Evolutionary conservation across 1,140 invertebrate species (phyloP), one percentile per base, ranked within the genome.

Genomic region (Halyomorpha halys): DNA sequence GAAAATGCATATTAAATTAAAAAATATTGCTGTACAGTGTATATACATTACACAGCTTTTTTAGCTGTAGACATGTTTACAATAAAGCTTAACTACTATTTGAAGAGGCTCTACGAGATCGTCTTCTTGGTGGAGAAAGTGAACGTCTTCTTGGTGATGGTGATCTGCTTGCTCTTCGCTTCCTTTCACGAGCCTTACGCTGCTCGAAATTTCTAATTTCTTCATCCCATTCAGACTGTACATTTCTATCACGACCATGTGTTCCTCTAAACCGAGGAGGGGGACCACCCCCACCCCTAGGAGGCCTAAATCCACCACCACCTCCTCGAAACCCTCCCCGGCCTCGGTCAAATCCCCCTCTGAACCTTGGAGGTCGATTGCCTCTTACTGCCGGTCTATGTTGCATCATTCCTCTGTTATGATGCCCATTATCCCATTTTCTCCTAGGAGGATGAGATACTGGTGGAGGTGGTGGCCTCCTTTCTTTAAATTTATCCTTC

Each of bases 131-230:
- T 21, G 59, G 30, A 4, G 25, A 23, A 18, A 23, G 16, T n/a
- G 39, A 23, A 3, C 59, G 25, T 18, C 30, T 44, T n/a, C 59
- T n/a, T 39, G 62, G 53, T 6, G 59, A 63, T 5, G 54, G 19
- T 9, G 53, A 64, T 56, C 62, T 64, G 34, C 44, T 62, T 44
- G 59, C 23, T 47, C 62, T 63, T 44, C 64, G 16, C 59, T 62
- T 47, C 51, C 56, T 27, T 44, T 34, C 59, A 44, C 54, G 25
- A 45, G 61, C 59, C 51, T 67, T 64, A 61, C 66, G 34, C 49
- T 69, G 67, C 62, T 69, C 69, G 53, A 69, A 69, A 16, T 68
- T 65, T 34, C 69, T 44, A 6, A 69, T 69, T 54, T 69, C 69
- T 64, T 69, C 67, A 53, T 69, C 69, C 65, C 67, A 69, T 21